phyloP scores from a whole-genome alignment of 2,888 invertebrate species.

The Nomada hirtipes region DNA sequence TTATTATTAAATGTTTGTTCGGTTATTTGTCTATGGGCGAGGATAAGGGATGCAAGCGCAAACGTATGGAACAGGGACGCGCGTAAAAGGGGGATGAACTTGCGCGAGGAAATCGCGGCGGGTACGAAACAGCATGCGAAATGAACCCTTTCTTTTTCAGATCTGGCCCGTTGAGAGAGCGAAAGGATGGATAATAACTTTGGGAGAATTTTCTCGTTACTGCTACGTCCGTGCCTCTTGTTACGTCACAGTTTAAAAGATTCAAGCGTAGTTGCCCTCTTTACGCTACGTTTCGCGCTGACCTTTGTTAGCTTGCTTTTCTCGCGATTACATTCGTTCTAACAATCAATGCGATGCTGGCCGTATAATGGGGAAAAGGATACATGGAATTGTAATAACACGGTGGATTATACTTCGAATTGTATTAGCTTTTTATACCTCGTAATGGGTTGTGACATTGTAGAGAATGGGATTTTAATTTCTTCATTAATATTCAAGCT shows the following conservation, averaged over 20 bases:
- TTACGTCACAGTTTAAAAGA: slow-evolving; percentile 9
- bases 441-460: too few species aligned
- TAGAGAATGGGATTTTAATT: too few species aligned
- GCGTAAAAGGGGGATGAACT: slow-evolving; percentile 3
- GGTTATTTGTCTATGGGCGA: background rate
- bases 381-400: background rate
- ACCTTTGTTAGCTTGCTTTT: slow-evolving; percentile 6
- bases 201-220: background rate
- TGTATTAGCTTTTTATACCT: too few species aligned
- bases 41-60: background rate
- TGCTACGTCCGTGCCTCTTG: background rate
- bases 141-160: slow-evolving; percentile 17
- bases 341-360: background rate
- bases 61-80: background rate
- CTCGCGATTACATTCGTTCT: background rate
- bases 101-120: slow-evolving; percentile 20
- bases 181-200: slow-evolving; percentile 28
- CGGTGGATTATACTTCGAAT: background rate
- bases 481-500: too few species aligned
- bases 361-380: background rate
- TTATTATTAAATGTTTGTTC: background rate
- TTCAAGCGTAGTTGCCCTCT: slow-evolving; percentile 14
- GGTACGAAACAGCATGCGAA: slow-evolving; percentile 19
- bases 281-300: background rate
- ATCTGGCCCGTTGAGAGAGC: background rate